phyloP scores from a whole-genome alignment of 2,113 vertebrate genomes.

The Myanophis thanlyinensis region DNA sequence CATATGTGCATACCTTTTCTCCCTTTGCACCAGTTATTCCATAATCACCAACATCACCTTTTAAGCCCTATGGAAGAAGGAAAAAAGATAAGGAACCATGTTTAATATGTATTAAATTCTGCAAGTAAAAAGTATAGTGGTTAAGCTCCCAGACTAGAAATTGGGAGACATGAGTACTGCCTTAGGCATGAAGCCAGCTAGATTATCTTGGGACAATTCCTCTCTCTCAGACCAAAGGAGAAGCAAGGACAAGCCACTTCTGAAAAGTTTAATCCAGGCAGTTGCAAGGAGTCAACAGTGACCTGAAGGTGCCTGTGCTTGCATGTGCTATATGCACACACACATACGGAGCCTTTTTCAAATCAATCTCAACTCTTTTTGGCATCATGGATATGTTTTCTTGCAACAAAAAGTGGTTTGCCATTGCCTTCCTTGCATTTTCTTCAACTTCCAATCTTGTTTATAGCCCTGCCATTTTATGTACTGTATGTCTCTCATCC shows the following conservation, averaged over 20 bases:
- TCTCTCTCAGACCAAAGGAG: neutral
- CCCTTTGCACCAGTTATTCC: slow-evolving; percentile 81
- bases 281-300: neutral
- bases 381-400: neutral
- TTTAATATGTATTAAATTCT: neutral
- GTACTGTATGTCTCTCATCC: too few relatives aligned
- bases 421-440: neutral
- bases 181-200: neutral
- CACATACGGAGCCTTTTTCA: neutral
- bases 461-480: neutral
- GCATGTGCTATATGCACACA: too few relatives aligned
- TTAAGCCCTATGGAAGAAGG: slow-evolving; percentile 78
- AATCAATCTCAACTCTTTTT: neutral
- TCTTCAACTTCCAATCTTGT: neutral
- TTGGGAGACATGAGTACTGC: neutral
- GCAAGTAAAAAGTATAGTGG: neutral
- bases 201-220: neutral
- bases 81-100: slow-evolving; percentile 30
- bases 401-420: neutral
- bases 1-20: slow-evolving; percentile 80
- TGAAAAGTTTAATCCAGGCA: neutral
- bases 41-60: slow-evolving; percentile 80
- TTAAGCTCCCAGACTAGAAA: neutral
- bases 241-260: neutral
- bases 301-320: neutral